phyloP scores from a whole-genome alignment of 2,888 invertebrate species.

The Vannuccia rotundouncinata region DNA sequence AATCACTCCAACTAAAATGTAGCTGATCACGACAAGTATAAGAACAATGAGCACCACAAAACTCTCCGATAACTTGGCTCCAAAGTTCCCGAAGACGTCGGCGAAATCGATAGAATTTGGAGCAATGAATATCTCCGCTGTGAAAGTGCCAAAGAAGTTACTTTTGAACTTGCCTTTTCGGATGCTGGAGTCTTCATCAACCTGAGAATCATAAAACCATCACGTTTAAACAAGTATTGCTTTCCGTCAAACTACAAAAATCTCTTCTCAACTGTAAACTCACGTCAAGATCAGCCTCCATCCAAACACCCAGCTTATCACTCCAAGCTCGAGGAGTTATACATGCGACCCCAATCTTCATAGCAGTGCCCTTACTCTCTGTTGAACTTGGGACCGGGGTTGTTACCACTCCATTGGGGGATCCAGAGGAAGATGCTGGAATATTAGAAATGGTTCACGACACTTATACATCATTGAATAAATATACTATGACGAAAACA shows the following conservation, averaged over 20 bases:
- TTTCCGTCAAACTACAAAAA: no score
- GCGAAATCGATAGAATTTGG: slow-evolving; percentile 45
- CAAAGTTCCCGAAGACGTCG: slow-evolving; percentile 44
- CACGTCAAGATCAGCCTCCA: slow-evolving; percentile 30
- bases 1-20: slow-evolving; percentile 39
- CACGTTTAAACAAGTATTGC: no score
- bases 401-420: neutral
- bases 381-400: neutral
- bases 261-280: no score
- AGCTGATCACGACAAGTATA: slow-evolving; percentile 40
- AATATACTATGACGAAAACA: neutral
- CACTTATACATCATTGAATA: neutral
- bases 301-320: slow-evolving; percentile 24
- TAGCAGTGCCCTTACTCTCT: neutral
- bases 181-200: slow-evolving; percentile 34
- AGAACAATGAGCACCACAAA: slow-evolving; percentile 43
- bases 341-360: slow-evolving; percentile 32
- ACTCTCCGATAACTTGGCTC: slow-evolving; percentile 42
- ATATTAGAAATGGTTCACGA: neutral
- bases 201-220: no score
- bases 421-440: neutral
- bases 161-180: slow-evolving; percentile 43
- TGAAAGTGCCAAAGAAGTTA: slow-evolving; percentile 46
- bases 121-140: slow-evolving; percentile 43
- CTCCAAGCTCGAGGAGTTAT: slow-evolving; percentile 35